Base-by-base conservation (phyloP, 2,113 vertebrate genomes). In the Oncorhynchus keta region DNA sequence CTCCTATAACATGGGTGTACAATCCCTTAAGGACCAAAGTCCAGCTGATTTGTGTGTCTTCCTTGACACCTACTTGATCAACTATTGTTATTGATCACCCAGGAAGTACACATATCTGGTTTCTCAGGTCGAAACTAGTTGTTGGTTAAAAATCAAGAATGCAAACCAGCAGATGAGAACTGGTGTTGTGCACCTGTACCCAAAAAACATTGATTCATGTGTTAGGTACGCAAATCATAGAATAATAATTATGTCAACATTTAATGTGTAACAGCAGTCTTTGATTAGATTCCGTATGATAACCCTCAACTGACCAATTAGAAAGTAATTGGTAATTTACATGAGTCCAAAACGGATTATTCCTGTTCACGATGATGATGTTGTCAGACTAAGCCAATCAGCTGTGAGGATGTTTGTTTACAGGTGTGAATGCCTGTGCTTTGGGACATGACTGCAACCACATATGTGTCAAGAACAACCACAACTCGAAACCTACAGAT, bases 401-500 rank as follows among this genome's bases (percentile, higher is more conserved):
- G 80, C 84, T 77, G 69, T 28, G 68, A 20, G 22, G 83, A 75
- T 81, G 35, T 88, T 79, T 83, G 73, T 80, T 86, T 83, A 57
- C 85, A 95, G 94, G 93, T 86, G 39, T 83, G 18, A 92, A 94
- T 75, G 75, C 90, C 13, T 95, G 94, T 82, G 88, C 91, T 59
- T 82, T 84, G 32, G 91, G 90, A 89, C 94, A 93, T 2, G 88
- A 87, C 13, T 97, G 96, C 73, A 90, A 96, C 70, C 95, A 96
- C 12, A 79, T 94, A 73, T 96, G 94, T 81, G 90, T 94, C 80
- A 93, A 81, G 30, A 92, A 65, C 18, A 87, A 88, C 0, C 83
- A 84, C 0, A 83, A 84, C 16, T 95, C 87, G 26, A 28, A 28
- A 28, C 26, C 26, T 26, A 26, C 26, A 26, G 26, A 26, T 26